phyloP scores from a whole-genome alignment of 2,113 vertebrate species.

The Rhinoderma darwinii region DNA sequence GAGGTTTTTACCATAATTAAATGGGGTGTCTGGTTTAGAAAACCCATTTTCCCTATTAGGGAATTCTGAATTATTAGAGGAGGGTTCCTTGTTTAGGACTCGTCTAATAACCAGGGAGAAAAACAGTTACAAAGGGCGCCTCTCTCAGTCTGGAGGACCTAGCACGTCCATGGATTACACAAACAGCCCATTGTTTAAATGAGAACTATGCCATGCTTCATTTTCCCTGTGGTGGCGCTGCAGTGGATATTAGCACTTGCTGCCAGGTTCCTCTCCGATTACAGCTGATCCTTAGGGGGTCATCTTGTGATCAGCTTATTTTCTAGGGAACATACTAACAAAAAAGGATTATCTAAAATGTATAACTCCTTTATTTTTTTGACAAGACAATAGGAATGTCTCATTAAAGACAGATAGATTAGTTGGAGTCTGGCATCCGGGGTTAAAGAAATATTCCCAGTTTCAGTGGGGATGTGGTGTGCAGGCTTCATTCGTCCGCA shows the following conservation, averaged over 20 bases:
- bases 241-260: neutral
- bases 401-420: neutral
- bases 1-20: neutral
- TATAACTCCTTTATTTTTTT: neutral
- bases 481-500: neutral
- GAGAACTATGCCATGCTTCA: neutral
- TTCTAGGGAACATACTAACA: neutral
- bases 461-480: neutral
- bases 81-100: neutral
- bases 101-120: too few relatives aligned
- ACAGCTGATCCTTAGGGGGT: neutral
- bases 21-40: too few relatives aligned
- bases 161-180: neutral
- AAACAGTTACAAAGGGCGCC: neutral
- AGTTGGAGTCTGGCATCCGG: too few relatives aligned
- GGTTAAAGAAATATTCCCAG: neutral
- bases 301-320: neutral
- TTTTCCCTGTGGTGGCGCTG: neutral
- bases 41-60: neutral
- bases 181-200: neutral
- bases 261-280: neutral
- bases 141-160: neutral
- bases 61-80: neutral
- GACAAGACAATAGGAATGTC: neutral
- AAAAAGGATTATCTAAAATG: neutral